A percentile compares a stretch with the other conserved stretches of the same genome.
Evolutionary conservation across 2,113 vertebrate genomes (phyloP).

Genomic region (Rutilus rutilus): DNA sequence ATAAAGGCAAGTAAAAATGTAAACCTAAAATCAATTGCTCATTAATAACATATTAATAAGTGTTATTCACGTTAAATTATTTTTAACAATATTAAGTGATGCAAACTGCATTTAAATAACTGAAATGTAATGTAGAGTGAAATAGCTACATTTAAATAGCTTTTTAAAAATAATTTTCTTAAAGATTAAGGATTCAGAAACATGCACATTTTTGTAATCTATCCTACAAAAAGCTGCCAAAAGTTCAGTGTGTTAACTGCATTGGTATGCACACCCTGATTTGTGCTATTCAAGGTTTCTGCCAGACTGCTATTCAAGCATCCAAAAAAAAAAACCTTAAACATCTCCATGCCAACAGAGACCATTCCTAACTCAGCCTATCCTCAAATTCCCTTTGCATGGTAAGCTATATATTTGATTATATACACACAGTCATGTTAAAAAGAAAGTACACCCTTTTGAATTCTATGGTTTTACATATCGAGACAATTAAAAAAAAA

Average conservation of each 20-base stretch:
- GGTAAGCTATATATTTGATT: neutral
- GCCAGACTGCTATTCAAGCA: conserved; percentile 44
- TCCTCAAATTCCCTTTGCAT: neutral
- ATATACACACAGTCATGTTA: neutral
- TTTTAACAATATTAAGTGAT: neutral
- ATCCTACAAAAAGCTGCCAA: neutral
- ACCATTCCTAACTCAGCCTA: neutral
- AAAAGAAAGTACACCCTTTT: too few species aligned
- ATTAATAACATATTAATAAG: neutral
- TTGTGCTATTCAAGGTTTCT: neutral
- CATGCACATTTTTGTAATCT: neutral
- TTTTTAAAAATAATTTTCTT: neutral
- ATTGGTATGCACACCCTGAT: conserved; percentile 42
- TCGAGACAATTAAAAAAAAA: too few species aligned
- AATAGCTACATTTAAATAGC: neutral
- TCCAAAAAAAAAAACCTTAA: neutral
- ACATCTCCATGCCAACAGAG: conserved; percentile 26
- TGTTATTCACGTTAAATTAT: neutral
- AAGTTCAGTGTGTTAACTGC: neutral
- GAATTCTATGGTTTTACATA: too few species aligned
- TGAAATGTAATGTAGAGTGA: neutral
- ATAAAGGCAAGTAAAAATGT: neutral
- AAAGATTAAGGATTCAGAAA: neutral
- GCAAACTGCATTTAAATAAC: neutral
- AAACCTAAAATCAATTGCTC: neutral